phyloP scores from a whole-genome alignment of 2,797 vertebrate genomes.

The Galaxias olidus region DNA sequence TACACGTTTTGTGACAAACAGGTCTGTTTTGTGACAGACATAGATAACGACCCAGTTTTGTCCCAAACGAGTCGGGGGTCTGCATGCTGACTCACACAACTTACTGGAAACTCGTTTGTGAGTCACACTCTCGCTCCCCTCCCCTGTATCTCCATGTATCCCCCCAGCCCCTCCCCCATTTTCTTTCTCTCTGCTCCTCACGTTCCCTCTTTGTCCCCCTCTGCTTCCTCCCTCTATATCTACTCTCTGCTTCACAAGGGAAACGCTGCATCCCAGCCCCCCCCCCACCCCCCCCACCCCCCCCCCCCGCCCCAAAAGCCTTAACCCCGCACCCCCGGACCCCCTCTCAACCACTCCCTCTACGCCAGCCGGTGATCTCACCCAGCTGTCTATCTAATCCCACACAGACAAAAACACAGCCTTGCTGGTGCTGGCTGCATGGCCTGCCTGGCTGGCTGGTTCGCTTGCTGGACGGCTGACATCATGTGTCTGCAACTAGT shows the following conservation, averaged over 20 bases:
- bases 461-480: slow-evolving; percentile 39
- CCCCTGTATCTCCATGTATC: background rate
- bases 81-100: background rate
- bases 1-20: no score
- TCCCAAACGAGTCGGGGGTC: no score
- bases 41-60: no score
- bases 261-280: background rate
- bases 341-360: slow-evolving; percentile 35
- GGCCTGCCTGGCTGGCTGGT: no score
- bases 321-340: slow-evolving; percentile 14
- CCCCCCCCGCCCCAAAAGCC: slow-evolving; percentile 36
- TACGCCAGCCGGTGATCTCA: slow-evolving; percentile 59
- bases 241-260: background rate
- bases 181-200: slow-evolving; percentile 14
- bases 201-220: slow-evolving; percentile 22
- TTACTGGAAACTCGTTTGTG: background rate
- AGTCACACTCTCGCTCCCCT: background rate
- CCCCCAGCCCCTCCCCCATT: background rate
- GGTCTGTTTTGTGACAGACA: no score
- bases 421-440: slow-evolving; percentile 30
- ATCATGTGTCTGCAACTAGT: slow-evolving; percentile 57
- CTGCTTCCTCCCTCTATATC: background rate
- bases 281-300: background rate
- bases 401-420: slow-evolving; percentile 45
- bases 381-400: slow-evolving; percentile 72